phyloP scores from a whole-genome alignment of 2,888 invertebrate species.

The Drosophila conformis region DNA sequence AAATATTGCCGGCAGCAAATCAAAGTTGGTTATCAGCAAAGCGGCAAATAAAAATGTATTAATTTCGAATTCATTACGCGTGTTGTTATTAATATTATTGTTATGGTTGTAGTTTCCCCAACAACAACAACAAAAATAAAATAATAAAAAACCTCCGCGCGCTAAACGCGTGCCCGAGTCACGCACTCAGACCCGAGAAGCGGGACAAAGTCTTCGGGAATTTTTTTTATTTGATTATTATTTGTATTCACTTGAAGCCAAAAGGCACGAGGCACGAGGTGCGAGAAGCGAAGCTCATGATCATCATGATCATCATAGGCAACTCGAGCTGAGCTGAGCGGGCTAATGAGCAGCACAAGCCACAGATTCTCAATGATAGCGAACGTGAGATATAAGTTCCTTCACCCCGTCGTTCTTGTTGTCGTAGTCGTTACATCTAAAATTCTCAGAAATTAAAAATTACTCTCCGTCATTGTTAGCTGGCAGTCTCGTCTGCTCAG shows the following conservation, averaged over 20 bases:
- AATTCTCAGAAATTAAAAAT: not conserved
- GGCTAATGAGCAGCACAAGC: conserved; percentile 41
- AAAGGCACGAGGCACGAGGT: conserved; percentile 17
- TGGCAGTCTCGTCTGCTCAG: not conserved
- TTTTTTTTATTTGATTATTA: conserved; percentile 3
- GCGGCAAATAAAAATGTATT: conserved; percentile 64
- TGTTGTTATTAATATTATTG: conserved; percentile 47
- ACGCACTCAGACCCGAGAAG: conserved; percentile 54
- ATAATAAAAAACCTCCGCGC: conserved; percentile 28
- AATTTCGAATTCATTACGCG: conserved; percentile 68
- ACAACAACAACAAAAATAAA: not conserved
- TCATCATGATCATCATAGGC: conserved; percentile 30
- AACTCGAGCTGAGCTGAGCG: conserved; percentile 7
- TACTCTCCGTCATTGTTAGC: conserved; percentile 39
- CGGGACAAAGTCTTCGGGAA: conserved; percentile 39
- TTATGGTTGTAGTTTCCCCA: conserved; percentile 13
- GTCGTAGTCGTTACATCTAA: not conserved
- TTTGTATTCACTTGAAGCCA: conserved; percentile 40
- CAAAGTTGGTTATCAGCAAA: conserved; percentile 60
- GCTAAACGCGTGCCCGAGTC: conserved; percentile 66
- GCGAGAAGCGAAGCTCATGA: conserved; percentile 39
- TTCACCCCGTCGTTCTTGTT: conserved; percentile 35
- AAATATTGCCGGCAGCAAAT: conserved; percentile 43
- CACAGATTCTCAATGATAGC: conserved; percentile 1
- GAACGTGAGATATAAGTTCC: conserved; percentile 32